Conservation (phyloP, 2,888 invertebrate genomes). For the Embidobia sp. region DNA sequence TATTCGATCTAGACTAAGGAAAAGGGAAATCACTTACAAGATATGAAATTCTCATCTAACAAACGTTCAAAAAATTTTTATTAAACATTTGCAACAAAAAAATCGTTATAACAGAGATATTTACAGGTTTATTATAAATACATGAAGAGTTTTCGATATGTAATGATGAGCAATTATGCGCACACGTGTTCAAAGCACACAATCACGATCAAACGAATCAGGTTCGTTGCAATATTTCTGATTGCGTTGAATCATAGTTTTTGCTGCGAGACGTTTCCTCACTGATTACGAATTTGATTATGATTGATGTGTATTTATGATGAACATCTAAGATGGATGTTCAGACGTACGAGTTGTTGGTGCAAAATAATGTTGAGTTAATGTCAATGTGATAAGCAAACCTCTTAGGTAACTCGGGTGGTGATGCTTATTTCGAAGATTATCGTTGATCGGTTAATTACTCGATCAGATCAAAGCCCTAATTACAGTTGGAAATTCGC, state of each 20-base stretch:
- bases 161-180: too few species aligned
- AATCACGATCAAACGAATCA: too few species aligned
- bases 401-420: slow-evolving; percentile 46
- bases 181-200: too few species aligned
- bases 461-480: slow-evolving; percentile 54
- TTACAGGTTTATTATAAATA: too few species aligned
- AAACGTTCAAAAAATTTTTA: too few species aligned
- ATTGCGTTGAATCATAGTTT: not conserved
- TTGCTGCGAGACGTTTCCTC: not conserved
- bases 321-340: slow-evolving; percentile 31
- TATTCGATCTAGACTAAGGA: too few species aligned
- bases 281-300: slow-evolving; percentile 26
- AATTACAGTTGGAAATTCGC: slow-evolving; percentile 43
- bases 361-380: slow-evolving; percentile 34
- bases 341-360: slow-evolving; percentile 12
- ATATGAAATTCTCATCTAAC: too few species aligned
- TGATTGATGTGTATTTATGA: slow-evolving; percentile 44
- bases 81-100: too few species aligned
- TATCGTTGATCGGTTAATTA: slow-evolving; percentile 56
- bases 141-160: too few species aligned
- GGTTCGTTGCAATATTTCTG: too few species aligned
- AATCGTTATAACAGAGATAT: too few species aligned
- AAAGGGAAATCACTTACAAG: too few species aligned
- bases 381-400: slow-evolving; percentile 41
- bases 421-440: slow-evolving; percentile 49